Evolutionary conservation across 2,113 vertebrate species (phyloP).

Genomic region (Indicator indicator): DNA sequence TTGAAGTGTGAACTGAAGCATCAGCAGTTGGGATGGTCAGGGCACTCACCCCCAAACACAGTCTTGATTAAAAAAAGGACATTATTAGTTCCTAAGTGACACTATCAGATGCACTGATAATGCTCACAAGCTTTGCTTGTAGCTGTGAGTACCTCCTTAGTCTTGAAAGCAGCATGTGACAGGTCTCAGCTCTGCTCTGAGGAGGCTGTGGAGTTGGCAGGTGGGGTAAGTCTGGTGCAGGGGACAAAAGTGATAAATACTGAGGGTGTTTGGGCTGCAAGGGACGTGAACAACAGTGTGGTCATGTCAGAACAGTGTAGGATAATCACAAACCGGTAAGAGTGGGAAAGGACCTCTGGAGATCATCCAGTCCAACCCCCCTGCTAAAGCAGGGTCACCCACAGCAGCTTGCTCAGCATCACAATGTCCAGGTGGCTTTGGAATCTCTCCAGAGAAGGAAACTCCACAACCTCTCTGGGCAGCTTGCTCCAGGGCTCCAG

Average conservation of each 20-base stretch:
- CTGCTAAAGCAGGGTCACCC: neutral
- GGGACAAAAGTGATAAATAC: neutral
- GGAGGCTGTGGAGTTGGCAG: neutral
- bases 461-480: neutral
- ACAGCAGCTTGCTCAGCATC: neutral
- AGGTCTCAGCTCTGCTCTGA: neutral
- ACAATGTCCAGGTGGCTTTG: too few species aligned
- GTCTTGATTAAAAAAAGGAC: neutral
- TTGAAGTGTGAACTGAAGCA: neutral
- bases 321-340: neutral
- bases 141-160: neutral
- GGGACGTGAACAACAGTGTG: neutral
- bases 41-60: neutral
- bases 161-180: neutral
- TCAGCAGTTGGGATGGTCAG: neutral
- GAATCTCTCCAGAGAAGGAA: too few species aligned
- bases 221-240: neutral
- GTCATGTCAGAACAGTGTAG: neutral
- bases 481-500: neutral
- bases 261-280: neutral
- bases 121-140: neutral
- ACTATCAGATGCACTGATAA: neutral
- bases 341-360: neutral
- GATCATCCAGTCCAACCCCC: neutral
- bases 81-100: neutral